Evolutionary conservation across 2,797 vertebrate species (phyloP).

Genomic region (Pseudochirops cupreus): DNA sequence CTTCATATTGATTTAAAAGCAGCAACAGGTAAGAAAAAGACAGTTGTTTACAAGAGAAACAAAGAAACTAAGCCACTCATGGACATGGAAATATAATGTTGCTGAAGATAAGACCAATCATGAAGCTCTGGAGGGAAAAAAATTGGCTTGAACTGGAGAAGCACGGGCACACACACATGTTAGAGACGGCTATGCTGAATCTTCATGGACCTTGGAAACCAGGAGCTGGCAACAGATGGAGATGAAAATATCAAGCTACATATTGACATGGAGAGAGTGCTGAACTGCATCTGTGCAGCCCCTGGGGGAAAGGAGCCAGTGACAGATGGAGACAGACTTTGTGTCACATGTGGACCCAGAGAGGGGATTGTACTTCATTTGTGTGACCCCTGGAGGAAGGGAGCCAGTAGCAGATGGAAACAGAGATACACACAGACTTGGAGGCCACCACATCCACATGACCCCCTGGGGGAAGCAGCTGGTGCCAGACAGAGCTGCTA

Average conservation of each 20-base stretch:
- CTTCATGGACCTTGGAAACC: not conserved
- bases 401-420: slow-evolving; percentile 12
- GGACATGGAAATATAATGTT: not conserved
- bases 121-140: not conserved
- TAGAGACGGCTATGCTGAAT: not conserved
- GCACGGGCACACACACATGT: not conserved
- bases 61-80: not conserved
- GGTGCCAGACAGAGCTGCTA: not conserved
- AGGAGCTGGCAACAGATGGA: not conserved
- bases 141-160: not conserved
- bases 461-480: not conserved
- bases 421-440: not conserved
- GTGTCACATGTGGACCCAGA: not conserved
- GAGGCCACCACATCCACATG: not conserved
- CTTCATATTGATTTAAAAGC: not conserved
- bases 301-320: not conserved
- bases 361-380: not conserved
- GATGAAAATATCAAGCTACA: not conserved
- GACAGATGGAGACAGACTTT: slow-evolving; percentile 4
- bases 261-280: not conserved
- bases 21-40: not conserved
- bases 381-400: not conserved
- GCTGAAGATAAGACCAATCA: not conserved
- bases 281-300: not conserved
- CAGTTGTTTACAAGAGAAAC: not conserved